Evolutionary conservation across 2,113 vertebrate genomes (phyloP).

Genomic region (Lepus europaeus): DNA sequence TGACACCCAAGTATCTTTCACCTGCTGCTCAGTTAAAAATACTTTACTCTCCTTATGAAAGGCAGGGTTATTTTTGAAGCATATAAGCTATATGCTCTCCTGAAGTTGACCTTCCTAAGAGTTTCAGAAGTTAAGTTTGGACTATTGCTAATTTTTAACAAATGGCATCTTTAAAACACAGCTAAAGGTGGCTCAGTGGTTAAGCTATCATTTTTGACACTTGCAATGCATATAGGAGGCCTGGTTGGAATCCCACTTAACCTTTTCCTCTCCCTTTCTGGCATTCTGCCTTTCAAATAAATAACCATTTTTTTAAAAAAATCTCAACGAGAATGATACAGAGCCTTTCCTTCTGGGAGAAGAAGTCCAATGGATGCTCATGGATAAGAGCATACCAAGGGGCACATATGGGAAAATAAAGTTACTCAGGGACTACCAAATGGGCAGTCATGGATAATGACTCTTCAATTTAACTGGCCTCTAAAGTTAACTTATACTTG

Average conservation of each 20-base stretch:
- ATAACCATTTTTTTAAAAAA: background rate
- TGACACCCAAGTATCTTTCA: background rate
- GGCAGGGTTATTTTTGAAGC: background rate
- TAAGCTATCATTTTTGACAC: too few relatives aligned
- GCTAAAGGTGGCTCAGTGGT: too few relatives aligned
- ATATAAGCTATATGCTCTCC: background rate
- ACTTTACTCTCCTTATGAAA: background rate
- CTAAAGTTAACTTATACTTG: background rate
- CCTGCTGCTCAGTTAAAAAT: background rate
- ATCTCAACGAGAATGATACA: background rate
- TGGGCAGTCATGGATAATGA: background rate
- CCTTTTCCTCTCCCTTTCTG: too few relatives aligned
- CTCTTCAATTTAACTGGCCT: background rate
- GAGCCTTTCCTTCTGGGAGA: background rate
- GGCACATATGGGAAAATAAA: background rate
- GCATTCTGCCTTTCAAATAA: too few relatives aligned
- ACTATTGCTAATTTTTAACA: background rate
- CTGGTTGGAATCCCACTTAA: too few relatives aligned
- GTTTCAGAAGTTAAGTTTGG: background rate
- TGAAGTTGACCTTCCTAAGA: background rate
- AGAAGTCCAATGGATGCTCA: background rate
- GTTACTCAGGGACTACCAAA: background rate
- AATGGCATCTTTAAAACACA: background rate
- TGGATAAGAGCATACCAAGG: background rate
- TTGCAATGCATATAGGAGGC: too few relatives aligned